A percentile compares a stretch with the other conserved stretches of the same genome.
Evolutionary conservation across 1,140 invertebrate genomes (phyloP).

Genomic region (Saxidomus purpurata): DNA sequence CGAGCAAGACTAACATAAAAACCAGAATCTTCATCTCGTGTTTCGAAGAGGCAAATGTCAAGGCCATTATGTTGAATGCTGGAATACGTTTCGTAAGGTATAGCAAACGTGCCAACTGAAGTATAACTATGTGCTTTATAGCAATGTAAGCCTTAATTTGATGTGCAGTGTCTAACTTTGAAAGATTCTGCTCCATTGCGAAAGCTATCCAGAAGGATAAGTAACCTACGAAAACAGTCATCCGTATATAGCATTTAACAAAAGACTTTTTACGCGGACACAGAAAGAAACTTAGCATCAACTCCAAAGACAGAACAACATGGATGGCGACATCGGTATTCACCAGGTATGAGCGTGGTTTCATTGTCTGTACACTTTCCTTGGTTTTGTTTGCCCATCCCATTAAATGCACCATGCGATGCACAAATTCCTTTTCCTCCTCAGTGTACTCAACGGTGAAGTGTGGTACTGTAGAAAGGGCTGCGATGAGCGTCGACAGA

Average conservation of each 20-base stretch:
- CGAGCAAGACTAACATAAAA: slow-evolving; percentile 11
- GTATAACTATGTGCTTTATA: slow-evolving; percentile 10
- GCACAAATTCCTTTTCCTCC: not conserved
- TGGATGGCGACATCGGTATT: not conserved
- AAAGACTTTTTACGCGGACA: slow-evolving; percentile 20
- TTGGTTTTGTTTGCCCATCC: not conserved
- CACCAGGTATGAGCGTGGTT: slow-evolving; percentile 3
- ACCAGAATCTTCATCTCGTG: slow-evolving; percentile 40
- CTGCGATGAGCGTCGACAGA: not conserved
- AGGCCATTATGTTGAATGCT: slow-evolving; percentile 49
- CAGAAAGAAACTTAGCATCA: slow-evolving; percentile 2
- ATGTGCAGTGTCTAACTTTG: not conserved
- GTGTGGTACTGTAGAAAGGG: not conserved
- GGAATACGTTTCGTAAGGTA: slow-evolving; percentile 24
- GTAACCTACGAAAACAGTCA: slow-evolving; percentile 5
- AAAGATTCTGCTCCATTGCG: slow-evolving; percentile 24
- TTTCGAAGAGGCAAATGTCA: slow-evolving; percentile 16
- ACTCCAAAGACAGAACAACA: slow-evolving; percentile 19
- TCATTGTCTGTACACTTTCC: not conserved
- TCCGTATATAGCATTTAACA: not conserved
- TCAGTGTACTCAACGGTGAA: not conserved
- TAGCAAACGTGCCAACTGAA: slow-evolving; percentile 28
- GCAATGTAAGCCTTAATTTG: not conserved
- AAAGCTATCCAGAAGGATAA: slow-evolving; percentile 38
- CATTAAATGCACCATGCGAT: not conserved